Conservation (phyloP, 2,888 invertebrate genomes). For the Megalurothrips usitatus region DNA sequence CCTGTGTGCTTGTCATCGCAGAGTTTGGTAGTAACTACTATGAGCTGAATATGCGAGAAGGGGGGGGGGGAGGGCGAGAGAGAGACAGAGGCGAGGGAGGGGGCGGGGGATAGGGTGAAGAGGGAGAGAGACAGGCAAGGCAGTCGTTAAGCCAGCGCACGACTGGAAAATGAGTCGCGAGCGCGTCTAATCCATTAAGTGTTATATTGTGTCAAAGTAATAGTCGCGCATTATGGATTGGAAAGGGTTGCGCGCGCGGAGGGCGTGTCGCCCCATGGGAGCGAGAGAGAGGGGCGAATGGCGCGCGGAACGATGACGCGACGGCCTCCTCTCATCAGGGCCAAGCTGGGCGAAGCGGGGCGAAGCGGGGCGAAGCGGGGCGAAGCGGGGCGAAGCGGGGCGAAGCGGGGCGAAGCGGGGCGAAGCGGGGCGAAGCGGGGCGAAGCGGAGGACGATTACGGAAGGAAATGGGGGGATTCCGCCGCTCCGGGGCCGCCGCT, state of each 20-base stretch:
- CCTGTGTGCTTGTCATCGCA: slow-evolving; percentile 1
- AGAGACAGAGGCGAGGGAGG: not conserved
- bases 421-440: too few relatives aligned
- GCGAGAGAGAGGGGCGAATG: not conserved
- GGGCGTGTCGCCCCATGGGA: not conserved
- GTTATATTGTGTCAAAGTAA: slow-evolving; percentile 23
- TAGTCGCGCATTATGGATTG: slow-evolving; percentile 22
- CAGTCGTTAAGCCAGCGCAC: slow-evolving; percentile 9
- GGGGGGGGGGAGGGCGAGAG: not conserved
- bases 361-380: too few relatives aligned
- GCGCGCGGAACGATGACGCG: not conserved
- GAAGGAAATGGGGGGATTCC: too few relatives aligned
- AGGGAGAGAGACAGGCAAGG: not conserved
- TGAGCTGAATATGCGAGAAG: too few relatives aligned
- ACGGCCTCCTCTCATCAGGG: not conserved
- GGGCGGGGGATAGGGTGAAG: not conserved
- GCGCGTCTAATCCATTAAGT: slow-evolving; percentile 21
- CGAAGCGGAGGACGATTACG: too few relatives aligned
- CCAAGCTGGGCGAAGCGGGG: too few relatives aligned
- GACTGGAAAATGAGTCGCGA: slow-evolving; percentile 15
- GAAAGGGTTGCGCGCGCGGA: not conserved
- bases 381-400: too few relatives aligned
- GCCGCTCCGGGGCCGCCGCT: too few relatives aligned
- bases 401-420: too few relatives aligned
- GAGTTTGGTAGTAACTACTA: not conserved